These are phyloP conservation scores for Agrypnia vestita DNA, from an alignment of 1,140 invertebrate species.

Conservation along the genomic window DNA sequence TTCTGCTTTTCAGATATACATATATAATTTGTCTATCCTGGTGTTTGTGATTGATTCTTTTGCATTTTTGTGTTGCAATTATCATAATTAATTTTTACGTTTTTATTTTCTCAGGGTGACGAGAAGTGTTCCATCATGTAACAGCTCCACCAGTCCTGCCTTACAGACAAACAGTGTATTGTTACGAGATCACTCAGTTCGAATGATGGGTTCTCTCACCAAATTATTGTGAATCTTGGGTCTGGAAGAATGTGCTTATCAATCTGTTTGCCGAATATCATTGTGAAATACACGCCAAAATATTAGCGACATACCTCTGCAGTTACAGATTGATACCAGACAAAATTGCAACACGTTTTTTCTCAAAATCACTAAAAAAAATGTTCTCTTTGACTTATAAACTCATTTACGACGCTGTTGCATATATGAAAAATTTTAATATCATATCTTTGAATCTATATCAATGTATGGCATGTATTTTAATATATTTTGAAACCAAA, in stretches of 20 bases:
- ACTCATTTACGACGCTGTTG: background rate
- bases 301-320: too few relatives aligned
- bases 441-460: background rate
- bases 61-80: too few relatives aligned
- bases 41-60: too few relatives aligned
- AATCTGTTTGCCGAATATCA: background rate
- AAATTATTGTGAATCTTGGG: constrained; percentile 30
- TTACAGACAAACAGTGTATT: constrained; percentile 47
- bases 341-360: background rate
- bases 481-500: background rate
- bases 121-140: constrained; percentile 59
- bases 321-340: background rate
- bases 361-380: constrained; percentile 29
- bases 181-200: constrained; percentile 34
- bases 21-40: too few relatives aligned
- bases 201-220: constrained; percentile 2
- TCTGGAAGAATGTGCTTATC: background rate
- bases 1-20: too few relatives aligned
- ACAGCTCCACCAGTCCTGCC: constrained; percentile 39
- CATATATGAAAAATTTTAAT: background rate
- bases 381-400: constrained; percentile 12
- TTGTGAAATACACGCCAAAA: too few relatives aligned
- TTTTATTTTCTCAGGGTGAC: constrained; percentile 40
- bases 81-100: constrained; percentile 15
- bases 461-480: background rate